Percentiles rank a stretch among this genome's conserved stretches.
These are phyloP conservation scores for Pomacea maculata DNA, from an alignment of 1,140 invertebrate species.

Conservation along the genomic window DNA sequence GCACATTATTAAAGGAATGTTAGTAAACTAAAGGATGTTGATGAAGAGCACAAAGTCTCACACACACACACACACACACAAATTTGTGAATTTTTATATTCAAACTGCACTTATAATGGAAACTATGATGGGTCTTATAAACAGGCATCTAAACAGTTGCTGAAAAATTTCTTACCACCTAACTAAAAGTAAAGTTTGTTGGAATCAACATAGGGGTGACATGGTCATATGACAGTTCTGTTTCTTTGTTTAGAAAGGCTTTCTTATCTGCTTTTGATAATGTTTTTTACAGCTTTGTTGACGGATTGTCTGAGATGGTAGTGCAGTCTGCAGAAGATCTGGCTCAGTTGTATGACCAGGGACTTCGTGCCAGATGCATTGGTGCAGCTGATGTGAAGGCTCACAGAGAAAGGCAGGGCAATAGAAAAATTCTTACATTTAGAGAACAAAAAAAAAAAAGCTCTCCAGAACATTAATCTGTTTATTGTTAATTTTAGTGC, in stretches of 20 bases:
- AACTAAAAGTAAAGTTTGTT: too few species aligned
- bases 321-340: constrained; percentile 54
- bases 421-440: not conserved
- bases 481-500: too few species aligned
- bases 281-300: constrained; percentile 48
- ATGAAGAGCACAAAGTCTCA: too few species aligned
- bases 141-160: too few species aligned
- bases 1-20: constrained; percentile 59
- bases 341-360: constrained; percentile 52
- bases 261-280: not conserved
- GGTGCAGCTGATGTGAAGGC: constrained; percentile 52
- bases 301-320: constrained; percentile 60
- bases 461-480: too few species aligned
- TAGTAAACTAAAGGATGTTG: constrained; percentile 23
- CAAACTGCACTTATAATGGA: too few species aligned
- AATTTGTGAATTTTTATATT: too few species aligned
- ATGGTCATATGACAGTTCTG: not conserved
- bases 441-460: too few species aligned
- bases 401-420: constrained; percentile 46
- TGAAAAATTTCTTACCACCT: too few species aligned
- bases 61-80: too few species aligned
- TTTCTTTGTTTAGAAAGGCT: not conserved
- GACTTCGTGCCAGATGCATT: constrained; percentile 53
- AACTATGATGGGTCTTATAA: too few species aligned
- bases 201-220: not conserved